phyloP scores from a whole-genome alignment of 2,888 invertebrate species.

The Habroteleia sp. region DNA sequence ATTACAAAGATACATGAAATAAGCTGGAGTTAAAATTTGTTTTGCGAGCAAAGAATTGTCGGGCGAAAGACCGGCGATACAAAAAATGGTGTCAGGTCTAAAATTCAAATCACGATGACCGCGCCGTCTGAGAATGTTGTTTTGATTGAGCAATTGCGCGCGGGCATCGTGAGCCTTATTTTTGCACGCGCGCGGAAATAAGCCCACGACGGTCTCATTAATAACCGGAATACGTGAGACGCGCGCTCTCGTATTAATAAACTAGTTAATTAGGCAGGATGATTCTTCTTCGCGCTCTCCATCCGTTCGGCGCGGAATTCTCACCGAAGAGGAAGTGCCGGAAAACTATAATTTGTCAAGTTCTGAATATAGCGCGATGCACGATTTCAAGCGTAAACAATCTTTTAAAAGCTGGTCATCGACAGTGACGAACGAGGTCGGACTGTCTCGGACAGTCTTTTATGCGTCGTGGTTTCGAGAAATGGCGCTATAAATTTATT shows the following conservation, averaged over 20 bases:
- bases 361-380: conserved; percentile 48
- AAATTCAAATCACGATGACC: conserved; percentile 53
- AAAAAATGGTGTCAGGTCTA: conserved; percentile 41
- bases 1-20: no score
- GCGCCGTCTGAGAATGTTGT: conserved; percentile 54
- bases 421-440: conserved; percentile 45
- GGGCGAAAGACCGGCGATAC: neutral
- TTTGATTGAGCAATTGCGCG: conserved; percentile 54
- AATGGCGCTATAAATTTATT: conserved; percentile 22
- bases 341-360: conserved; percentile 40
- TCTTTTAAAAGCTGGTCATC: conserved; percentile 48
- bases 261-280: conserved; percentile 42
- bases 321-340: conserved; percentile 43
- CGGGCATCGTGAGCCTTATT: conserved; percentile 31
- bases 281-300: conserved; percentile 30
- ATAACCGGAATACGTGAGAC: conserved; percentile 31
- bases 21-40: no score
- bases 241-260: conserved; percentile 37
- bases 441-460: conserved; percentile 19
- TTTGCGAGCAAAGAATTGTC: neutral
- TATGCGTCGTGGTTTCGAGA: conserved; percentile 30
- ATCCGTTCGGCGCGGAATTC: conserved; percentile 18
- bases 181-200: conserved; percentile 44
- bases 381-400: conserved; percentile 46
- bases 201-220: conserved; percentile 47